phyloP scores from a whole-genome alignment of 2,888 invertebrate genomes.

The Oxystoma pomonae region DNA sequence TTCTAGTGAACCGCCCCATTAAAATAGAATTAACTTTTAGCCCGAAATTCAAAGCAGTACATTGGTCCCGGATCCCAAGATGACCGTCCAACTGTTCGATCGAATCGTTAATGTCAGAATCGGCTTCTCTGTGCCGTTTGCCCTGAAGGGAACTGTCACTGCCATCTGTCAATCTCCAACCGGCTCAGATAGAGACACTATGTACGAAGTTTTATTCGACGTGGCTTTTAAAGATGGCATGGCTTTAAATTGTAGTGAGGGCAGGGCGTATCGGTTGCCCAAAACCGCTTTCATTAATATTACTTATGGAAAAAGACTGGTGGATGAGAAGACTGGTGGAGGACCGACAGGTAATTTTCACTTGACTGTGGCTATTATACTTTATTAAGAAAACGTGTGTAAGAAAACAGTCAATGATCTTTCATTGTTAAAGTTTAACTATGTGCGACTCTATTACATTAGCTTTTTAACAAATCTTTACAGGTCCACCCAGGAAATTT shows the following conservation, averaged over 20 bases:
- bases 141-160: constrained; percentile 81
- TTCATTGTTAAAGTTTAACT: too few species aligned
- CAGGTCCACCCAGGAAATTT: too few species aligned
- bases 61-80: constrained; percentile 62
- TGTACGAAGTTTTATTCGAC: constrained; percentile 82
- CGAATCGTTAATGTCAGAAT: constrained; percentile 76
- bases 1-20: too few species aligned
- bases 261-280: constrained; percentile 53
- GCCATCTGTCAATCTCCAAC: constrained; percentile 51
- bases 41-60: constrained; percentile 48
- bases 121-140: constrained; percentile 75
- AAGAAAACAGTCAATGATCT: too few species aligned
- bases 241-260: constrained; percentile 49
- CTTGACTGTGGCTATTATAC: too few species aligned
- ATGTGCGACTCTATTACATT: too few species aligned
- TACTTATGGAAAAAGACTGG: constrained; percentile 51
- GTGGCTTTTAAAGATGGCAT: constrained; percentile 66
- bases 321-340: constrained; percentile 41
- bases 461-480: too few species aligned
- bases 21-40: constrained; percentile 35
- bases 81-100: constrained; percentile 70
- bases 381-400: too few species aligned
- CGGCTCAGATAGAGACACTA: constrained; percentile 47
- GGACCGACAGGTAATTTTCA: constrained; percentile 27
- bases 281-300: constrained; percentile 58